phyloP scores from a whole-genome alignment of 2,888 invertebrate species.

The Drosophila fungiperda region DNA sequence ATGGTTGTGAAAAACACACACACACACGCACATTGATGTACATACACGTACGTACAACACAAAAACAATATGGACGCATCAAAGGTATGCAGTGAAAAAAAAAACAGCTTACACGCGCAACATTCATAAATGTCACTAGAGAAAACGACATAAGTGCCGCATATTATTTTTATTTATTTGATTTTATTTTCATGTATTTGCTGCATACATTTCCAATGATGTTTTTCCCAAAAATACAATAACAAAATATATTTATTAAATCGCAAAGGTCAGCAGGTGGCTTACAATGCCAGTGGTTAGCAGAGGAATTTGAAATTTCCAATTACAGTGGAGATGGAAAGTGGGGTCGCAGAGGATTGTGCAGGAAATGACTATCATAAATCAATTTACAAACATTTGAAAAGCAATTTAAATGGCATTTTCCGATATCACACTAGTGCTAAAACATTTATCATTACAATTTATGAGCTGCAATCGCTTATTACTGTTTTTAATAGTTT shows the following conservation, averaged over 20 bases:
- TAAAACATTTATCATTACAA: conserved; percentile 22
- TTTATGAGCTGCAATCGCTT: conserved; percentile 32
- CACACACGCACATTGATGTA: conserved; percentile 13
- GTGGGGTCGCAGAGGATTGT: conserved; percentile 6
- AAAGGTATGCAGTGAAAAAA: conserved; percentile 56
- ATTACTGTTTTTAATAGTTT: conserved; percentile 12
- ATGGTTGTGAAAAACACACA: conserved; percentile 65
- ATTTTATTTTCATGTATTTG: conserved; percentile 52
- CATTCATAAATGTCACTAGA: conserved; percentile 17
- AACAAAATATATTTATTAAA: conserved; percentile 35
- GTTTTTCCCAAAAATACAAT: conserved; percentile 21
- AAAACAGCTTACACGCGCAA: conserved; percentile 16
- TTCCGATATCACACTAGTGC: conserved; percentile 34
- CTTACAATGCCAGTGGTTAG: conserved; percentile 15
- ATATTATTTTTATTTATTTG: conserved; percentile 19
- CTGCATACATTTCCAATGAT: conserved; percentile 54
- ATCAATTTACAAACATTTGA: conserved; percentile 60
- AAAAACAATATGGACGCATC: conserved; percentile 3
- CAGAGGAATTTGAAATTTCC: conserved; percentile 15
- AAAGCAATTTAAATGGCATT: conserved; percentile 63
- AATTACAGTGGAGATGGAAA: background rate
- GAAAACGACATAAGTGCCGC: conserved; percentile 19
- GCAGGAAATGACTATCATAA: conserved; percentile 60
- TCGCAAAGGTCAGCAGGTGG: conserved; percentile 27
- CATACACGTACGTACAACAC: conserved; percentile 11